Evolutionary conservation across 2,888 invertebrate species (phyloP).

Genomic region (Aporophyla lueneburgensis): DNA sequence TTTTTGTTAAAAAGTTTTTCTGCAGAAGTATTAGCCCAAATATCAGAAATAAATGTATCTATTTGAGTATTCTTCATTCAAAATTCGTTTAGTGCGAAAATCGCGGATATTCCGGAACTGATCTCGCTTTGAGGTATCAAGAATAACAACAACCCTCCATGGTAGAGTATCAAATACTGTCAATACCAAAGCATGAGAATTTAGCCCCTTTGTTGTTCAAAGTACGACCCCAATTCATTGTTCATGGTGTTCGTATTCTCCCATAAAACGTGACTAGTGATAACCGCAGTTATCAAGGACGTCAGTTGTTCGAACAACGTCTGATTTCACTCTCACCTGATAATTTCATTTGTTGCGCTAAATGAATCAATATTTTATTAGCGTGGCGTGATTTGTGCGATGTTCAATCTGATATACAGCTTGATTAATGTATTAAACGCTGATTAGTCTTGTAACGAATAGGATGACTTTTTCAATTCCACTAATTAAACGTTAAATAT

Average conservation of each 20-base stretch:
- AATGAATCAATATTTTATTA: constrained; percentile 45
- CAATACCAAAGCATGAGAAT: background rate
- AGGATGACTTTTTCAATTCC: constrained; percentile 23
- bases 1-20: too few relatives aligned
- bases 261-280: constrained; percentile 21
- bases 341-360: constrained; percentile 35
- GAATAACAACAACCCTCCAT: background rate
- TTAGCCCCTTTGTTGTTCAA: background rate
- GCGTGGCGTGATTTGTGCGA: constrained; percentile 37
- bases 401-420: constrained; percentile 17
- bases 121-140: background rate
- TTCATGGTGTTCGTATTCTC: constrained; percentile 13
- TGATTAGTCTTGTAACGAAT: constrained; percentile 30
- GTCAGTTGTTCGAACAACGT: background rate
- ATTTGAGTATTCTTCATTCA: background rate
- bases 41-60: background rate
- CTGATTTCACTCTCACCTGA: constrained; percentile 28
- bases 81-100: background rate
- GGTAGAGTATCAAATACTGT: background rate
- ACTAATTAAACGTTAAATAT: constrained; percentile 33
- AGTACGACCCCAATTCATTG: background rate
- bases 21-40: background rate
- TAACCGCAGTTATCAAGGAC: constrained; percentile 30
- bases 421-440: constrained; percentile 33
- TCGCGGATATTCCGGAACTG: background rate